These are phyloP conservation scores for Fragum whitleyi DNA, from an alignment of 2,888 invertebrate species.

Conservation along the genomic window DNA sequence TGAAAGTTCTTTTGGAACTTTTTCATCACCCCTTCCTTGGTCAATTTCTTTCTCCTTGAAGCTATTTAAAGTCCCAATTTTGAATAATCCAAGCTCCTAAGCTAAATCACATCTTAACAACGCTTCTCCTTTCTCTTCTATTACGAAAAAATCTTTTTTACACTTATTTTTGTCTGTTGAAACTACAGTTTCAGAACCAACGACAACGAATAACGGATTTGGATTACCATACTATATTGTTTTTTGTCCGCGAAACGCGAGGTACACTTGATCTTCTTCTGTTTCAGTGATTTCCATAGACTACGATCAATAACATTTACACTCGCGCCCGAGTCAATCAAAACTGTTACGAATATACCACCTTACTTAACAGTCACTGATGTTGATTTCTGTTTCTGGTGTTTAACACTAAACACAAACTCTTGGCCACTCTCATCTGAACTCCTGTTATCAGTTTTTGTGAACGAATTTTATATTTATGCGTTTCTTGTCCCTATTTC, in stretches of 20 bases:
- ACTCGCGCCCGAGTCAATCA: constrained; percentile 47
- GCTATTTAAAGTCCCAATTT: constrained; percentile 4
- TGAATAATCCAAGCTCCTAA: constrained; percentile 30
- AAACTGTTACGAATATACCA: constrained; percentile 19
- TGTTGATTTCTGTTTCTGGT: background rate
- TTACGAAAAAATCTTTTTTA: constrained; percentile 35
- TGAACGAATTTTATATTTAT: background rate
- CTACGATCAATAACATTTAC: constrained; percentile 40
- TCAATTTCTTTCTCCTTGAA: background rate
- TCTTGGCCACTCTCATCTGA: background rate
- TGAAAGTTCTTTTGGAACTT: constrained; percentile 36
- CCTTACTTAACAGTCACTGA: constrained; percentile 14
- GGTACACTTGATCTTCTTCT: constrained; percentile 36
- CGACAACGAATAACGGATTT: constrained; percentile 37
- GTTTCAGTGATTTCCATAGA: constrained; percentile 36
- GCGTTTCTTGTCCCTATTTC: background rate
- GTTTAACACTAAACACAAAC: background rate
- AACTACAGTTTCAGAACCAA: constrained; percentile 22
- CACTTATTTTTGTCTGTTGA: constrained; percentile 14
- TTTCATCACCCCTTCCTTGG: background rate
- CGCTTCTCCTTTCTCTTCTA: constrained; percentile 34
- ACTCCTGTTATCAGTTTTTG: background rate
- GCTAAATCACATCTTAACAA: constrained; percentile 31
- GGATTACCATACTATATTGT: constrained; percentile 45
- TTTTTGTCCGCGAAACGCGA: constrained; percentile 19